Conservation (phyloP, 2,888 invertebrate genomes). For the Philaethria dido region DNA sequence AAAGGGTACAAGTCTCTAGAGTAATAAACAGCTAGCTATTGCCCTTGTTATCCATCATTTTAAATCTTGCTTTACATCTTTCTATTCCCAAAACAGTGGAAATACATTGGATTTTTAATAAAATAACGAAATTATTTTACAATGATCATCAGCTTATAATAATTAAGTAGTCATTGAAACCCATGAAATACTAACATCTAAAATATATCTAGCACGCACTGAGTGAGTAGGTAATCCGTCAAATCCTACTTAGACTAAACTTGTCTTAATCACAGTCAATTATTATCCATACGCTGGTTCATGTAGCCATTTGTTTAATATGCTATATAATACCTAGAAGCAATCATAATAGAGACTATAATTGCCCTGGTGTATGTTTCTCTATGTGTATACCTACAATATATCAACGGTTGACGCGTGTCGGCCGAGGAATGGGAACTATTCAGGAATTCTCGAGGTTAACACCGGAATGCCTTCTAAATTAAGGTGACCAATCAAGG, state of each 20-base stretch:
- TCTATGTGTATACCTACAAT: slow-evolving; percentile 21
- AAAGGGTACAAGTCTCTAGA: slow-evolving; percentile 28
- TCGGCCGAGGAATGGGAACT: slow-evolving; percentile 62
- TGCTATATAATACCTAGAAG: background rate
- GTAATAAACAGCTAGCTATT: slow-evolving; percentile 35
- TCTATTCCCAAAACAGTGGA: background rate
- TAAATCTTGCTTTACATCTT: slow-evolving; percentile 26
- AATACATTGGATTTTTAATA: background rate
- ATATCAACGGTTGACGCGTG: slow-evolving; percentile 31
- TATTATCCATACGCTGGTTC: slow-evolving; percentile 5
- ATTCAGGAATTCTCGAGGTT: slow-evolving; percentile 67
- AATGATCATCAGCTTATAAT: background rate
- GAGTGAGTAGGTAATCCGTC: background rate
- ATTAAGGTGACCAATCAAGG: slow-evolving; percentile 64
- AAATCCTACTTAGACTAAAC: slow-evolving; percentile 9
- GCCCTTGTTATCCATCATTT: slow-evolving; percentile 34
- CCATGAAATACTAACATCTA: background rate
- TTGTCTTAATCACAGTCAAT: slow-evolving; percentile 25
- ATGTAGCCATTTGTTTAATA: background rate
- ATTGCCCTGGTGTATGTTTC: slow-evolving; percentile 29
- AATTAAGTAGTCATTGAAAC: background rate
- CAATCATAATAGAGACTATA: slow-evolving; percentile 24
- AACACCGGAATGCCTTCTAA: slow-evolving; percentile 65
- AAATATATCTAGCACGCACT: background rate
- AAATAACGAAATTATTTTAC: background rate